These are phyloP conservation scores for Mormyrus lacerda DNA, from an alignment of 2,113 vertebrate genomes.

Conservation along the genomic window DNA sequence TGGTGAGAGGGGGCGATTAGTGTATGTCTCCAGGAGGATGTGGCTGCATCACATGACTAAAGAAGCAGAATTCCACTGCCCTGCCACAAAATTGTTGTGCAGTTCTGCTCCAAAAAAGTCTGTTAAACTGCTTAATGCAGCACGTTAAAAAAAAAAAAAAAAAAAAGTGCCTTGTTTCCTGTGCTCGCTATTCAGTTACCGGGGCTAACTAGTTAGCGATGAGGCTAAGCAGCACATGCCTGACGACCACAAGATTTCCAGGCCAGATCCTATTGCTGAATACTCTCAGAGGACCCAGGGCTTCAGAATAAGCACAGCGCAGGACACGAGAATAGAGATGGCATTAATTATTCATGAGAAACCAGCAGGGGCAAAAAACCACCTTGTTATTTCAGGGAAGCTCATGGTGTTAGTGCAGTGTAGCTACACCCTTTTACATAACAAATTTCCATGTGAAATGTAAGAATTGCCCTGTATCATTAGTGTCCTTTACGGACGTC, in stretches of 20 bases:
- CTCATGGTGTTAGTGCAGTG: background rate
- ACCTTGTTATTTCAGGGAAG: slow-evolving; percentile 4
- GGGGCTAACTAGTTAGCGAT: background rate
- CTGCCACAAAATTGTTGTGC: background rate
- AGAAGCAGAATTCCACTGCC: background rate
- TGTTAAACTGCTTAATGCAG: background rate
- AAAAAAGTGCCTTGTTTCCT: background rate
- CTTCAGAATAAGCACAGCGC: background rate
- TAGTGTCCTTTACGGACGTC: background rate
- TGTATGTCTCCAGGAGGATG: background rate
- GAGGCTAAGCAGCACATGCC: background rate
- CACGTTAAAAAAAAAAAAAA: background rate
- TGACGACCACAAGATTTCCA: background rate
- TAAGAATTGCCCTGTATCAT: background rate
- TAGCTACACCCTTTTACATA: background rate
- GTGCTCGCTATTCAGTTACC: background rate
- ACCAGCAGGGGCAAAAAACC: background rate
- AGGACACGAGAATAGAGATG: background rate
- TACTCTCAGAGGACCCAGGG: background rate
- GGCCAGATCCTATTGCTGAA: background rate
- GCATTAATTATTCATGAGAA: background rate
- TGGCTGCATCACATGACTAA: background rate
- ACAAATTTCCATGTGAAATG: background rate
- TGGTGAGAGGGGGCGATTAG: background rate
- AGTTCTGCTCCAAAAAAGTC: background rate